Percentiles rank a stretch among this genome's conserved stretches.
Evolutionary conservation across 2,113 vertebrate species (phyloP).

Genomic region (Pluvialis apricaria): DNA sequence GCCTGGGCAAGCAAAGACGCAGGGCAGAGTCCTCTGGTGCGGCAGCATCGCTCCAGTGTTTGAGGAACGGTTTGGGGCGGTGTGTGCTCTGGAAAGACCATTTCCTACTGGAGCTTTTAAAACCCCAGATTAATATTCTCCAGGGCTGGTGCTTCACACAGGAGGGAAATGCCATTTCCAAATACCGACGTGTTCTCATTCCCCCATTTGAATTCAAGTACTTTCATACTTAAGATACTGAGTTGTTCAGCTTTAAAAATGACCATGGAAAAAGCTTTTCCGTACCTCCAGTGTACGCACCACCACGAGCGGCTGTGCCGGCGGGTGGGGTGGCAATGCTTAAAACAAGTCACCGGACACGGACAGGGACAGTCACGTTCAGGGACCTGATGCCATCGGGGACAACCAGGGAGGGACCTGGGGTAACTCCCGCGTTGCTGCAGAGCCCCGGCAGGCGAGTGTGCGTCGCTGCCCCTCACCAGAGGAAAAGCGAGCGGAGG

Average conservation of each 20-base stretch:
- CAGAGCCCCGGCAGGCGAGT: accelerated
- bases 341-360: accelerated
- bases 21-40: neutral
- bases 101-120: neutral
- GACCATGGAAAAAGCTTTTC: neutral
- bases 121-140: neutral
- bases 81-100: neutral
- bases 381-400: neutral
- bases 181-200: neutral
- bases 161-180: neutral
- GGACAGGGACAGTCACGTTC: neutral
- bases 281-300: too few relatives aligned
- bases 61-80: neutral
- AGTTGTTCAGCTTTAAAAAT: neutral
- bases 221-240: neutral
- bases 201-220: neutral
- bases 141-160: neutral
- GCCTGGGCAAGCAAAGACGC: neutral
- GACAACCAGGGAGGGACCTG: neutral
- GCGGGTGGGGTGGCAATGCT: neutral
- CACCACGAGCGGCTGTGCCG: neutral
- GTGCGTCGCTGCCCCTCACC: neutral
- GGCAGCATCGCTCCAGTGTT: neutral
- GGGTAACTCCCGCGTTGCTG: neutral
- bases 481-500: neutral